phyloP scores from a whole-genome alignment of 2,888 invertebrate species.

The Ecliptopera silaceata region DNA sequence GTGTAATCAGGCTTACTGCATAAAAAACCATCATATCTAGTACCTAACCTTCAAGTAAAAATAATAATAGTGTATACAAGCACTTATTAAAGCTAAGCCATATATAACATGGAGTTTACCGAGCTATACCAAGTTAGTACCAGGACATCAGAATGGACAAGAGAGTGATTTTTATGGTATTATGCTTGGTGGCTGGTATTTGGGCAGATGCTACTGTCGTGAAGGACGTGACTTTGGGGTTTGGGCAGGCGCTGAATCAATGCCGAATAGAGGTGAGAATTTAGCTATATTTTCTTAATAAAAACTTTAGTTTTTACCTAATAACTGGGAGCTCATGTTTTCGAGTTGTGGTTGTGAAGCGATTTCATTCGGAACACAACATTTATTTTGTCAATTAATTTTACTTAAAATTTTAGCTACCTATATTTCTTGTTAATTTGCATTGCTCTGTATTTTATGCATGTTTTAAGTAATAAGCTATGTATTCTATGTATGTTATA shows the following conservation, averaged over 20 bases:
- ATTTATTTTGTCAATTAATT: too few relatives aligned
- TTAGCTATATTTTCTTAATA: not conserved
- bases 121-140: not conserved
- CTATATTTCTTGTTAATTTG: too few relatives aligned
- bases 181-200: conserved; percentile 26
- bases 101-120: conserved; percentile 6
- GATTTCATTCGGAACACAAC: too few relatives aligned
- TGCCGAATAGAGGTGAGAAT: conserved; percentile 66
- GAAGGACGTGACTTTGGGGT: conserved; percentile 76
- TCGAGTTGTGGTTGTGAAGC: too few relatives aligned
- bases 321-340: too few relatives aligned
- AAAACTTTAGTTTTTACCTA: not conserved
- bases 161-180: conserved; percentile 25
- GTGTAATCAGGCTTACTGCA: not conserved
- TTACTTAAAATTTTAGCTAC: too few relatives aligned
- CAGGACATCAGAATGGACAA: conserved; percentile 16
- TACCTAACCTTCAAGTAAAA: conserved; percentile 12
- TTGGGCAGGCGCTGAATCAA: conserved; percentile 69
- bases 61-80: conserved; percentile 9
- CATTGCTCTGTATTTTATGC: too few relatives aligned
- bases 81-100: conserved; percentile 8
- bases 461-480: too few relatives aligned
- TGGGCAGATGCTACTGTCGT: conserved; percentile 56
- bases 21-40: conserved; percentile 16
- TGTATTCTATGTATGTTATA: too few relatives aligned